phyloP scores from a whole-genome alignment of 2,888 invertebrate species.

The Plebejus melissa region DNA sequence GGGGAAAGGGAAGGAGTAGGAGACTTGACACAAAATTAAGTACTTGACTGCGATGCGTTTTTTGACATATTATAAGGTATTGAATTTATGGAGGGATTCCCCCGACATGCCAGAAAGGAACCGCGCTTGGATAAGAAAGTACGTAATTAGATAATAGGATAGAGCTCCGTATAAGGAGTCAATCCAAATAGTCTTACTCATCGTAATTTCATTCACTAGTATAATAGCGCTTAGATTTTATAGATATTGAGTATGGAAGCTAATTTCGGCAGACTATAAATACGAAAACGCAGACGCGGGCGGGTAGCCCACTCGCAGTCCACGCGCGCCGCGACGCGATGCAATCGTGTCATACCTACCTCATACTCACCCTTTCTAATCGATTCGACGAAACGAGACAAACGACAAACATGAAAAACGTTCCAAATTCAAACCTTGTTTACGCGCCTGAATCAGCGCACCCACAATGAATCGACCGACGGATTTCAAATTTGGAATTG shows the following conservation, averaged over 20 bases:
- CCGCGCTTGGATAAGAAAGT: no score
- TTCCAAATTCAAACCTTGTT: conserved; percentile 16
- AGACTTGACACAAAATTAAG: no score
- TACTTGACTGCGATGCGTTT: no score
- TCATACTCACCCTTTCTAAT: conserved; percentile 34
- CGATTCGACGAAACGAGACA: conserved; percentile 33
- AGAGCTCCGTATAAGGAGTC: not conserved
- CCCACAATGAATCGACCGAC: conserved; percentile 9
- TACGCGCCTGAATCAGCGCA: not conserved
- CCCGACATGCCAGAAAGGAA: no score
- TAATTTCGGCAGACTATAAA: conserved; percentile 57
- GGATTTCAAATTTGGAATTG: conserved; percentile 13
- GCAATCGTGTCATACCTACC: conserved; percentile 30
- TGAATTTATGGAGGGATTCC: no score
- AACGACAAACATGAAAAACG: conserved; percentile 27
- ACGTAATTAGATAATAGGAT: not conserved
- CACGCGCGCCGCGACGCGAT: conserved; percentile 53
- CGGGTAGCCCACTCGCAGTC: conserved; percentile 52
- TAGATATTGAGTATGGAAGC: conserved; percentile 37
- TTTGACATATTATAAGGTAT: no score
- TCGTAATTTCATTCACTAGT: conserved; percentile 23
- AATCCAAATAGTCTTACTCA: not conserved
- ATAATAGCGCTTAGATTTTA: conserved; percentile 36
- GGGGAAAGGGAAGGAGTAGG: no score
- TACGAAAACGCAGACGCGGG: conserved; percentile 47